Conservation (phyloP, 2,888 invertebrate genomes). For the Timandra comae region DNA sequence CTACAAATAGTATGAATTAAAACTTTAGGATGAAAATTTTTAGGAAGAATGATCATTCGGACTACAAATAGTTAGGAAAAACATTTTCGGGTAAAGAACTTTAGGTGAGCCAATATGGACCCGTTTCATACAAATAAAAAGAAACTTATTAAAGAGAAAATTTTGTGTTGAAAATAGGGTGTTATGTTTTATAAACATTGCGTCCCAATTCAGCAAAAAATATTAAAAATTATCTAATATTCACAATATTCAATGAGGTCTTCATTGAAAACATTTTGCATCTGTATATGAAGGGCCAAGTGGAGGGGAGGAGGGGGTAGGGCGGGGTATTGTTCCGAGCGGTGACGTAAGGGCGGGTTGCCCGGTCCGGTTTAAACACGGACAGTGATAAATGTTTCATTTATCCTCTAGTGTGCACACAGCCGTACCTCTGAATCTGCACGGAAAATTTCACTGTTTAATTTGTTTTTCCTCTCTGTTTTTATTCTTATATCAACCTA, state of each 20-base stretch:
- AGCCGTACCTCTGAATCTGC: slow-evolving; percentile 44
- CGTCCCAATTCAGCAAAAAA: neutral
- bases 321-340: slow-evolving; percentile 15
- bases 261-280: slow-evolving; percentile 11
- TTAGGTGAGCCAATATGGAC: too few species aligned
- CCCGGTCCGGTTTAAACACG: slow-evolving; percentile 40
- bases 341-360: slow-evolving; percentile 42
- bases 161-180: neutral
- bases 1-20: too few species aligned
- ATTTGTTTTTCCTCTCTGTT: slow-evolving; percentile 28
- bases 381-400: slow-evolving; percentile 72
- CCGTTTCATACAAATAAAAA: neutral
- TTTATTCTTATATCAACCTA: slow-evolving; percentile 24
- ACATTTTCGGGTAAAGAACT: too few species aligned
- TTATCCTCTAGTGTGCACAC: slow-evolving; percentile 50
- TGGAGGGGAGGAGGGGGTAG: too few species aligned
- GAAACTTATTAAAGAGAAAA: neutral
- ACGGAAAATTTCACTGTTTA: slow-evolving; percentile 45
- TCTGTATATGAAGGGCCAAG: slow-evolving; percentile 6
- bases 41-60: too few species aligned
- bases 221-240: neutral
- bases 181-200: too few species aligned
- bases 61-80: too few species aligned
- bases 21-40: too few species aligned
- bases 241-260: neutral